Percentiles rank a stretch among this genome's conserved stretches.
Evolutionary conservation across 2,797 vertebrate species (phyloP).

Genomic region (Clarias fuscus): DNA sequence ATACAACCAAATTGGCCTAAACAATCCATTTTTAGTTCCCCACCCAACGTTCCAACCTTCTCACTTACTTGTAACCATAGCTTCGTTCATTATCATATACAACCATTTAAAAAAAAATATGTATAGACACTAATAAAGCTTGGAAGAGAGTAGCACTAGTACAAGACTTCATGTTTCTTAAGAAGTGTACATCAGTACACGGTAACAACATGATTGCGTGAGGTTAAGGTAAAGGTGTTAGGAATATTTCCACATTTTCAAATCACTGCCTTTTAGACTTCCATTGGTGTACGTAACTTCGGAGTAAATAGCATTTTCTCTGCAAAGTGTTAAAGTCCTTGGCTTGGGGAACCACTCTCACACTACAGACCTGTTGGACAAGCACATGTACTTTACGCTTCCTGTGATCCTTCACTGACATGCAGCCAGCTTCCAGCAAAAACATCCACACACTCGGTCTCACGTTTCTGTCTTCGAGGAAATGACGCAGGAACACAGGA

Average conservation of each 20-base stretch:
- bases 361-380: background rate
- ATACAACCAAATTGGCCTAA: background rate
- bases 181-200: background rate
- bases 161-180: too few species aligned
- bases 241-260: background rate
- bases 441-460: conserved; percentile 57
- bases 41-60: background rate
- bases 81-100: background rate
- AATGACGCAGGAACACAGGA: conserved; percentile 65
- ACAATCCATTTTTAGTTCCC: background rate
- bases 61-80: background rate
- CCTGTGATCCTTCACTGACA: conserved; percentile 64
- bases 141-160: background rate
- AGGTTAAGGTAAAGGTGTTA: background rate
- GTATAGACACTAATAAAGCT: background rate
- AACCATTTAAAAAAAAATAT: too few species aligned
- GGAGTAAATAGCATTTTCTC: background rate
- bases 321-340: background rate
- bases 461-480: conserved; percentile 52
- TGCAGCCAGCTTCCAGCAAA: conserved; percentile 63
- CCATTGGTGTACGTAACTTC: background rate
- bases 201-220: background rate
- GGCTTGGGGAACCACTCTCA: background rate
- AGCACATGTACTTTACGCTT: conserved; percentile 60
- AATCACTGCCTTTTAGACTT: background rate